Evolutionary conservation across 1,140 invertebrate genomes (phyloP).

Genomic region (Lerema accius): DNA sequence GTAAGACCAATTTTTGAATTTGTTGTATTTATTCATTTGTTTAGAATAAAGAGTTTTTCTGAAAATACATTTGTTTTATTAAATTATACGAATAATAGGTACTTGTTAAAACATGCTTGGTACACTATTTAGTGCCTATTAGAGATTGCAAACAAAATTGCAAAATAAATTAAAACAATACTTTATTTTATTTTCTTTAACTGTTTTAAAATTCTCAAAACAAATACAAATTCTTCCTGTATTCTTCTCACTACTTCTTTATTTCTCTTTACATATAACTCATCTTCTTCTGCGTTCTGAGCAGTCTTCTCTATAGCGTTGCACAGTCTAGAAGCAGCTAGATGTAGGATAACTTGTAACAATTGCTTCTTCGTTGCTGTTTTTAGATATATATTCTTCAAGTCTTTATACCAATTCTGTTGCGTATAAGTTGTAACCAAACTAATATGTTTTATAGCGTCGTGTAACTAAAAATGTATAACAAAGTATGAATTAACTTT

Average conservation of each 20-base stretch:
- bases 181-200: conserved; percentile 41
- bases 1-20: too few species aligned
- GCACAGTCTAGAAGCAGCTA: conserved; percentile 47
- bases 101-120: too few species aligned
- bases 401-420: conserved; percentile 58
- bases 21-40: too few species aligned
- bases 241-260: conserved; percentile 40
- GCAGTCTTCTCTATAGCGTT: conserved; percentile 51
- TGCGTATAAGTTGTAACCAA: conserved; percentile 48
- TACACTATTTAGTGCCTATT: too few species aligned
- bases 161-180: too few species aligned
- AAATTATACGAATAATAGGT: too few species aligned
- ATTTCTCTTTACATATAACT: conserved; percentile 45
- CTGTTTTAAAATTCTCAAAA: conserved; percentile 47
- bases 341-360: conserved; percentile 52
- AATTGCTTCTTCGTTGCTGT: conserved; percentile 36
- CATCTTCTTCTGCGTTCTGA: conserved; percentile 38
- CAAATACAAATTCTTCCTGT: conserved; percentile 49
- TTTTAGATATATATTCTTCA: conserved; percentile 54
- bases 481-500: too few species aligned
- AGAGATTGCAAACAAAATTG: too few species aligned
- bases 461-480: conserved; percentile 57
- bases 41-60: conserved; percentile 14
- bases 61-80: conserved; percentile 16
- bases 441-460: conserved; percentile 55